phyloP scores from a whole-genome alignment of 2,113 vertebrate species.

The Puntigrus tetrazona region DNA sequence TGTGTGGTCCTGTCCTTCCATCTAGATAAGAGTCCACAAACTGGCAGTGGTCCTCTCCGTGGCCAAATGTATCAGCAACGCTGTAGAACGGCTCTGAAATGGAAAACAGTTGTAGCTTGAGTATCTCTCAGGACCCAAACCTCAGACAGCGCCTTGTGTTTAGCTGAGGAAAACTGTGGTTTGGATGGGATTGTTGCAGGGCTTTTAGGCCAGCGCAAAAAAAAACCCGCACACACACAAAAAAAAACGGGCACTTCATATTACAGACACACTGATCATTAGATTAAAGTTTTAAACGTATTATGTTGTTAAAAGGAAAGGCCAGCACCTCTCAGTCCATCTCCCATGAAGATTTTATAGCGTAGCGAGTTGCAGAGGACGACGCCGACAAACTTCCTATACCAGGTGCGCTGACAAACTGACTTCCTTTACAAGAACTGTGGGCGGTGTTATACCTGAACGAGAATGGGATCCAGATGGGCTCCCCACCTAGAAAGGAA shows the following conservation, averaged over 20 bases:
- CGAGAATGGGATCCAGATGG: conserved; percentile 93
- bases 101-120: not conserved
- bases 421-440: conserved; percentile 91
- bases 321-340: conserved; percentile 86
- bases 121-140: not conserved
- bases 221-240: too few species aligned
- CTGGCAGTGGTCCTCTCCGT: conserved; percentile 97
- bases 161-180: conserved; percentile 34
- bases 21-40: conserved; percentile 97
- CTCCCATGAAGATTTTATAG: conserved; percentile 98
- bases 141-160: conserved; percentile 27
- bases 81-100: conserved; percentile 91
- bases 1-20: conserved; percentile 89
- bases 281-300: not conserved
- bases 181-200: conserved; percentile 4
- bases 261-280: conserved; percentile 28
- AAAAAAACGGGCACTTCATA: not conserved
- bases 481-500: conserved; percentile 86
- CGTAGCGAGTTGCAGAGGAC: conserved; percentile 95
- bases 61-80: conserved; percentile 91
- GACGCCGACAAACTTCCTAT: conserved; percentile 95
- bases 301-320: not conserved
- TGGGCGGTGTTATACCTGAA: conserved; percentile 90
- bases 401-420: conserved; percentile 96
- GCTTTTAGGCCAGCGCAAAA: conserved; percentile 21